These are phyloP conservation scores for Rhogogaster chlorosoma DNA, from an alignment of 2,888 invertebrate genomes.

Conservation along the genomic window DNA sequence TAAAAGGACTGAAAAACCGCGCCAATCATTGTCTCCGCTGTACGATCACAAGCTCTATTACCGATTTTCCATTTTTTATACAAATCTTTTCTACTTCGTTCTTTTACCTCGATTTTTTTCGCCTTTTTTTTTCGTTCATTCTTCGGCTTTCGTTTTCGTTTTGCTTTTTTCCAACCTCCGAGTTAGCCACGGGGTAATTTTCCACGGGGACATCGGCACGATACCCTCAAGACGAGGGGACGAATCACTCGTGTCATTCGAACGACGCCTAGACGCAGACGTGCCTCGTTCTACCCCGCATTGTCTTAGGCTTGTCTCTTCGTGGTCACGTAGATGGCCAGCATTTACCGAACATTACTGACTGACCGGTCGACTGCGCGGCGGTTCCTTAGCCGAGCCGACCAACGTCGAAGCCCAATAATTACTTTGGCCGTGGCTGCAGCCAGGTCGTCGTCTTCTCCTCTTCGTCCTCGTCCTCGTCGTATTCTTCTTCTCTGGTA, in stretches of 20 bases:
- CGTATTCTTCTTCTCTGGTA: background rate
- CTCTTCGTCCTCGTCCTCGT: background rate
- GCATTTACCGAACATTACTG: constrained; percentile 63
- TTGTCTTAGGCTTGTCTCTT: constrained; percentile 44
- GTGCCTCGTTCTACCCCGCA: constrained; percentile 41
- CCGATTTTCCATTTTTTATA: constrained; percentile 61
- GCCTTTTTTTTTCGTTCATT: background rate
- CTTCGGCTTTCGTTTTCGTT: background rate
- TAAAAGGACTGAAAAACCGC: constrained; percentile 47
- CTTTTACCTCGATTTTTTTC: background rate
- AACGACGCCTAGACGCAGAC: constrained; percentile 35
- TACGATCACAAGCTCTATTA: constrained; percentile 61
- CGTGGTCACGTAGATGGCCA: constrained; percentile 61
- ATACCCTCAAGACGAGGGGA: constrained; percentile 8
- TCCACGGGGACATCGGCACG: constrained; percentile 48
- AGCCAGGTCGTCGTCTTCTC: constrained; percentile 28
- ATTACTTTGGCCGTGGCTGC: constrained; percentile 57
- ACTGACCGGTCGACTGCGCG: constrained; percentile 38
- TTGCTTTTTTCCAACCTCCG: background rate
- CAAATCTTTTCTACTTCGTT: background rate
- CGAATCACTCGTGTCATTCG: constrained; percentile 42
- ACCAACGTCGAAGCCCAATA: constrained; percentile 63
- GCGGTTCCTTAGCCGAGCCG: constrained; percentile 52
- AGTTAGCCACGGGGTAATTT: constrained; percentile 53
- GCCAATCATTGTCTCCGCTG: constrained; percentile 51